Evolutionary conservation across 2,888 invertebrate genomes (phyloP).

Genomic region (Thecophora atra): DNA sequence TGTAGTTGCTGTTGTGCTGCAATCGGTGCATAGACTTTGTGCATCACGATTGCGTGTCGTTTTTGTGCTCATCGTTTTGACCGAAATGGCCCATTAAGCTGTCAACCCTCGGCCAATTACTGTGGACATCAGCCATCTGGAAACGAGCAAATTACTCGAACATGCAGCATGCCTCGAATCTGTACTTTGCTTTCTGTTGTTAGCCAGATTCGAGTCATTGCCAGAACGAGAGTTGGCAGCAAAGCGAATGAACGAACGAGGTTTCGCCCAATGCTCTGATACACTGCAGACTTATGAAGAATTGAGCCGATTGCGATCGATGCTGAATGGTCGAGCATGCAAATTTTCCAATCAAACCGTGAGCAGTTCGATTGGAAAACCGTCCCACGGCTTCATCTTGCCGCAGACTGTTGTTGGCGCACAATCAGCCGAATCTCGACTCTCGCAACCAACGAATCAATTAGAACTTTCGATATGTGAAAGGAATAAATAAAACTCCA

Average conservation of each 20-base stretch:
- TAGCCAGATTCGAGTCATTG: neutral
- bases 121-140: neutral
- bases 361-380: too few relatives aligned
- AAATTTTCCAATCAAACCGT: too few relatives aligned
- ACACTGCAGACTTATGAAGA: neutral
- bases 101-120: constrained; percentile 48
- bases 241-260: neutral
- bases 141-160: neutral
- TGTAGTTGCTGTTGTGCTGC: constrained; percentile 5
- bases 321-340: too few relatives aligned
- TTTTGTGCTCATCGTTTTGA: constrained; percentile 11
- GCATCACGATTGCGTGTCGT: neutral
- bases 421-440: too few relatives aligned
- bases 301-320: neutral
- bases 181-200: neutral
- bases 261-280: too few relatives aligned
- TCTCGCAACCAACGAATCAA: too few relatives aligned
- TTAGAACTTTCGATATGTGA: too few relatives aligned
- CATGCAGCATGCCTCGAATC: neutral
- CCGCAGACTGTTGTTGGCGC: too few relatives aligned
- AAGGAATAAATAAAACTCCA: too few relatives aligned
- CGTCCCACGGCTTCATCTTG: too few relatives aligned
- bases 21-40: neutral
- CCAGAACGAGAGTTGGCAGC: neutral
- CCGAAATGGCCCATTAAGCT: constrained; percentile 44